These are phyloP conservation scores for Sarcophaga carnaria DNA, from an alignment of 2,888 invertebrate species.

Conservation along the genomic window DNA sequence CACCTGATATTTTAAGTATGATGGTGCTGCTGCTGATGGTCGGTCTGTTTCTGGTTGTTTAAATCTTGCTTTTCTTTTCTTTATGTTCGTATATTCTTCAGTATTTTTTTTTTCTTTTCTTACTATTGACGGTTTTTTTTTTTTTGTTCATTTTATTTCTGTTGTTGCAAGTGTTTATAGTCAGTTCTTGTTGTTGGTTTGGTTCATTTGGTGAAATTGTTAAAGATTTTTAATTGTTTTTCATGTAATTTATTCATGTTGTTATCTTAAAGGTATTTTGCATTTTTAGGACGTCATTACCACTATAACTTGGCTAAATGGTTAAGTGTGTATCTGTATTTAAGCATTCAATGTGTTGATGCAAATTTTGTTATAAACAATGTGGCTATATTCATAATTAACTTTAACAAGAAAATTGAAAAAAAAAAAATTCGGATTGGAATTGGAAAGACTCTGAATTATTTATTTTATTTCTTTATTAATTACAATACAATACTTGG, in stretches of 20 bases:
- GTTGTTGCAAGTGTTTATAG: slow-evolving; percentile 39
- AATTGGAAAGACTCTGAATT: too few relatives aligned
- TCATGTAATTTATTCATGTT: slow-evolving; percentile 69
- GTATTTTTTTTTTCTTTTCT: slow-evolving; percentile 31
- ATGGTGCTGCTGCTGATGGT: slow-evolving; percentile 38
- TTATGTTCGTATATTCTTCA: background rate
- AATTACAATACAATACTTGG: too few relatives aligned
- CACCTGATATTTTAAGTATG: slow-evolving; percentile 62
- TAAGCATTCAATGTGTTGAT: slow-evolving; percentile 28
- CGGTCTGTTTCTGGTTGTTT: slow-evolving; percentile 25
- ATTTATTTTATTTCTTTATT: too few relatives aligned
- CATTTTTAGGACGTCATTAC: slow-evolving; percentile 67
- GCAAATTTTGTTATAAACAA: slow-evolving; percentile 22
- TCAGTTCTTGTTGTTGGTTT: slow-evolving; percentile 47
- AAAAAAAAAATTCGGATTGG: too few relatives aligned
- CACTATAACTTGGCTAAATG: slow-evolving; percentile 24
- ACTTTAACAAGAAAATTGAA: background rate
- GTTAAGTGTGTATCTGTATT: background rate
- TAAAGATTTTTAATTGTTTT: slow-evolving; percentile 71
- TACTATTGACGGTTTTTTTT: slow-evolving; percentile 37
- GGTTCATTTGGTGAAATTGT: slow-evolving; percentile 64
- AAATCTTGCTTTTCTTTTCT: slow-evolving; percentile 4
- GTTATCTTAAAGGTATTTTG: slow-evolving; percentile 69
- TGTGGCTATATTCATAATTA: slow-evolving; percentile 32
- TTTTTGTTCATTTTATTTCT: background rate